Evolutionary conservation across 2,113 vertebrate species (phyloP), one percentile per base, ranked within the genome.

Genomic region (Tichodroma muraria): DNA sequence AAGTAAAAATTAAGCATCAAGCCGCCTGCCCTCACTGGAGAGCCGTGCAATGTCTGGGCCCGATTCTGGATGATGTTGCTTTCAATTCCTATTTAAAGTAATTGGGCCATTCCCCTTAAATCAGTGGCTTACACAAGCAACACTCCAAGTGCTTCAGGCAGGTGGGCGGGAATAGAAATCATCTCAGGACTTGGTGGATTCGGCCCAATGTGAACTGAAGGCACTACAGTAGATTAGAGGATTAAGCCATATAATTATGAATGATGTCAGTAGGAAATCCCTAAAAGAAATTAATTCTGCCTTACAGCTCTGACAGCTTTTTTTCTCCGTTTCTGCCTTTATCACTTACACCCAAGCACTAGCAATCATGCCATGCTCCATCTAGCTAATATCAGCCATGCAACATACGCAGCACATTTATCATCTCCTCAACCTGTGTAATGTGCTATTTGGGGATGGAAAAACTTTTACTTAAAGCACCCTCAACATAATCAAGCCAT

Each of bases 231-330:
- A 79, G 76, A 91, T 94, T 80, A 96, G 63, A 94, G 89, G 78
- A 89, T 84, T 96, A 90, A 93, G 37, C 72, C 54, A 59, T 91
- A 95, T 89, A 90, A 91, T 86, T 92, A 85, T 84, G 69, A 95
- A 52, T 71, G 24, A 94, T 57, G 61, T 75, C 75, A 71, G 85
- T 19, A 90, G 90, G 89, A 97, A 96, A 94, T 88, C 75, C 77
- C 85, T 90, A 50, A 79, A 93, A 95, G 35, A 94, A 95, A 94
- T 75, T 84, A 92, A 89, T 91, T 91, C 92, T 61, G 59, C 80
- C 77, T 88, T 44, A 57, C 76, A 70, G 86, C 84, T 75, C 82
- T 11, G 9, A 77, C 94, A 89, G 91, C 47, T 75, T 56, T 42
- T 53, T 45, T 59, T 57, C 80, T 63, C 61, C 18, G 70, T 56